Evolutionary conservation across 2,888 invertebrate genomes (phyloP), one percentile per base, ranked within the genome.

Genomic region (Xylocampa areola): DNA sequence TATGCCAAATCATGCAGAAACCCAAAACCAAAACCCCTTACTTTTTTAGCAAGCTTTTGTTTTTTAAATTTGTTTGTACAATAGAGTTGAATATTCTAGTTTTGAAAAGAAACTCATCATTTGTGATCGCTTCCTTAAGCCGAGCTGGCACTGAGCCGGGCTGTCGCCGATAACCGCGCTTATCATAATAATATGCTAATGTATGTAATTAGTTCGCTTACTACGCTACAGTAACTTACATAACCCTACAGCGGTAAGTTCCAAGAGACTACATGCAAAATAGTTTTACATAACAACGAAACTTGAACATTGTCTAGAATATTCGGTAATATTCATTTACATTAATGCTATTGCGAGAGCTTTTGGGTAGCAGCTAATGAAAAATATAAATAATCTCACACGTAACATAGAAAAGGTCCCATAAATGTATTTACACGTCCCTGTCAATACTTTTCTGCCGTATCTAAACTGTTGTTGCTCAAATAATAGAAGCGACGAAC

Each of bases 151-250:
- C 37, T 16, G 37, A 48, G 50, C 51, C 45, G 6, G n/a, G n/a
- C 41, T 10, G 47, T 36, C 32, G 2, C 25, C 19, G 23, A 41
- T 44, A 21, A 37, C 32, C 17, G 32, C 25, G 16, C 30, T 64
- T 73, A 73, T 64, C 70, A 45, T 64, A 73, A 70, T 64, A 53
- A 40, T 48, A 70, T 70, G 73, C 21, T 55, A 70, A 70, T 68
- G 14, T 60, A 70, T 70, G 70, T 53, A 70, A 73, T 68, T 55
- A 68, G 70, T 57, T 33, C 69, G 49, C 54, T 41, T 5, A 45
- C 40, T 39, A 55, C 40, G 39, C 11, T 44, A 49, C 8, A 8
- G 30, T 33, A 36, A 36, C 41, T 54, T 44, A 68, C 61, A 55
- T 53, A 55, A 44, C 61, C 60, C 45, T 37, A 35, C 53, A 21